Percentiles rank a stretch among this genome's conserved stretches.
Conservation (phyloP, 2,113 vertebrate species). For the Cryptoleucopteryx plumbea region DNA sequence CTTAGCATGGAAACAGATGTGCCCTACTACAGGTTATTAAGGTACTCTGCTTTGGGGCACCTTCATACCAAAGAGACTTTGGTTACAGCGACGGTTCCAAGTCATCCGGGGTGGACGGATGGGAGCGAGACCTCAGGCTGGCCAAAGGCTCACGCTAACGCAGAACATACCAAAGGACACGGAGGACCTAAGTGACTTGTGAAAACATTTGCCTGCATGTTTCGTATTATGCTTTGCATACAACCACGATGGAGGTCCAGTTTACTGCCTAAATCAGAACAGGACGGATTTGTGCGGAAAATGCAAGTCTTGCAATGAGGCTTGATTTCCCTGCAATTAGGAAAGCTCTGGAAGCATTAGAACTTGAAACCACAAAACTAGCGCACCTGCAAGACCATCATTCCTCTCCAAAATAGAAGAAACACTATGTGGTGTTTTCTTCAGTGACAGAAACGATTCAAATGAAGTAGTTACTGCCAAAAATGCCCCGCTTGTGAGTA, state of each 20-base stretch:
- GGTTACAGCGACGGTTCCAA: accelerated
- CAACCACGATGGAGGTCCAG: accelerated
- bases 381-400: accelerated
- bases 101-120: accelerated
- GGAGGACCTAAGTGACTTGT: not conserved
- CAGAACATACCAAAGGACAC: accelerated
- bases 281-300: accelerated
- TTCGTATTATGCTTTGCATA: accelerated
- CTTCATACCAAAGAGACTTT: no score
- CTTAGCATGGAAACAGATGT: accelerated
- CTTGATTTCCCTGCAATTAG: not conserved
- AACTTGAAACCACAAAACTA: not conserved
- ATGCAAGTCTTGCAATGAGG: accelerated
- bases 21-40: accelerated
- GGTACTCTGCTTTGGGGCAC: not conserved
- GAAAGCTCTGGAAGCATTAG: not conserved
- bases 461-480: not conserved
- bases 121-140: not conserved
- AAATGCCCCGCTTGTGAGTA: not conserved
- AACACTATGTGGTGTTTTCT: accelerated
- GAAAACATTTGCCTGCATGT: accelerated
- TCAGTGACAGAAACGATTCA: accelerated
- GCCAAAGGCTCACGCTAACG: accelerated
- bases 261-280: not conserved
- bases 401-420: accelerated